Base-by-base conservation (phyloP, 2,113 vertebrate species). In the Oryzias javanicus region DNA sequence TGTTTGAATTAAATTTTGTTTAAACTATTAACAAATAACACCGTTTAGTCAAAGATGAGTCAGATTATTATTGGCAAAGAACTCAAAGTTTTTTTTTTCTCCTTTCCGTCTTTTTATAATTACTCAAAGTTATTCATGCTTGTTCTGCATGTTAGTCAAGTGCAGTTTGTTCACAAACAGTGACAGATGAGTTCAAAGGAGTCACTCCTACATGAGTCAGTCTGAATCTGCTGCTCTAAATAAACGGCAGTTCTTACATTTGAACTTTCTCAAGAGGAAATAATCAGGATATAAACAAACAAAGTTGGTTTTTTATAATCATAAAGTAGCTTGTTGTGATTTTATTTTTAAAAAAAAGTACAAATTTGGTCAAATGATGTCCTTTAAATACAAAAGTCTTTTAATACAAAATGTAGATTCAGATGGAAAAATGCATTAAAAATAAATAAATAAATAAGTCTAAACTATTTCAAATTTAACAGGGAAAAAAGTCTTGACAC, bases 171-270 rank as follows among this genome's bases (percentile, higher is more conserved):
- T 58, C 29, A 20, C 41, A 61, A 57, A 60, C 49, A 50, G 29
- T 15, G 42, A 45, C 42, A 46, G 4, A 22, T 45, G 42, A 55
- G 24, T 20, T 79, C 46, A 59, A 12, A 14, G 49, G 49, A 68
- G 20, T 49, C 45, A 25, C 59, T 71, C 50, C 49, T 52, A 40
- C 17, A 19, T 71, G 62, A 79, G 22, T 79, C 64, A 69, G 27
- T 64, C 62, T 25, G 18, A 64, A 29, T 58, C 52, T 24, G 1
- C 17, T 42, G 16, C 73, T 64, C 53, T 25, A 67, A 72, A 68
- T 65, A 66, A 46, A 61, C 44, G 50, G 22, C 22, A 64, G 27
- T 47, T 49, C 45, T 74, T 19, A 24, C 16, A 55, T 67, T 60
- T 78, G 24, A 72, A 61, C 42, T 67, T 49, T 59, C 14, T 25